Base-by-base conservation (phyloP, 2,888 invertebrate genomes). In the Xestia sexstrigata region DNA sequence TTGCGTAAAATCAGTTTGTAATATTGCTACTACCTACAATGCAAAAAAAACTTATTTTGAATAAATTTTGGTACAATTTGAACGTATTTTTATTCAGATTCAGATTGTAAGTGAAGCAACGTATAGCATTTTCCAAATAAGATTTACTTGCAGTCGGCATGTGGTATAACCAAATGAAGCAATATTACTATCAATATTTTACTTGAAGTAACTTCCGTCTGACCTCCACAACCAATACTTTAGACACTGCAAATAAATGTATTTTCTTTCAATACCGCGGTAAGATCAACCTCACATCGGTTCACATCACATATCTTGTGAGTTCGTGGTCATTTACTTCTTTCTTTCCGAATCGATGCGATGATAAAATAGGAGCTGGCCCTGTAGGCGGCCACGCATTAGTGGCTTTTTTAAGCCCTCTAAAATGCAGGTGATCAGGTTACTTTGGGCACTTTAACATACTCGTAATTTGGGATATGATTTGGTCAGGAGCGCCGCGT, bases 161-260 rank as follows among this genome's bases (percentile, higher is more conserved):
- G 45, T 30, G 30, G 17, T 58, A 7, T n/a, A 30, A 62, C 30
- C 17, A 72, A n/a, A 47, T 47, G 35, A 66, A 47, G 13, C 71
- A n/a, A 65, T 71, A 47, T 73, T 69, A 13, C 15, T 52, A 42
- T 30, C 9, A 45, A 47, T 65, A 47, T 71, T 47, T 65, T 35
- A 47, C 30, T 35, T 35, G n/a, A 7, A 30, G n/a, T 35, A 20
- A 62, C 20, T 62, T 62, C 60, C 20, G 62, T 35, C 20, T 62
- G 60, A 60, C 30, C 30, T 17, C 30, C 17, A 60, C 60, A 60
- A 60, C 30, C 8, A 60, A 60, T 8, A 30, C 7, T 30, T 30
- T 35, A 58, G 26, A 58, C 3, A 3, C 30, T 30, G 35, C 4
- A 62, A 62, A 60, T 60, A 30, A 60, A 60, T 30, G 20, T 30